Conservation (phyloP, 1,140 invertebrate species). For the Phymastichus coffea region DNA sequence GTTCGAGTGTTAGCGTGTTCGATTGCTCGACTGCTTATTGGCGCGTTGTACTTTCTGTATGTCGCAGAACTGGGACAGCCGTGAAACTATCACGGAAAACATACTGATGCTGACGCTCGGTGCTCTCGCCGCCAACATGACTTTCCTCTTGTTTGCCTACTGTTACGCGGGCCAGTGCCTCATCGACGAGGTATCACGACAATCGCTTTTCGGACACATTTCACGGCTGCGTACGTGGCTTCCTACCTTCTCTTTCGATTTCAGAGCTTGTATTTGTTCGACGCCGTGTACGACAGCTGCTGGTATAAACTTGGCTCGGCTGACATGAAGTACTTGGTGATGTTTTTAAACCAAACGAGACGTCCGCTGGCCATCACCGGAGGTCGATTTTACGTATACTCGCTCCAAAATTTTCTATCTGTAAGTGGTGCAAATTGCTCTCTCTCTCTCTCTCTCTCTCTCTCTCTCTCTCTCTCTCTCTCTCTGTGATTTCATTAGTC, state of each 20-base stretch:
- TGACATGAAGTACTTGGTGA: neutral
- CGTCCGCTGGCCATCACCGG: neutral
- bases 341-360: neutral
- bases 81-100: too few species aligned
- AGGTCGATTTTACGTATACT: neutral
- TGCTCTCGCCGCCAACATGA: too few species aligned
- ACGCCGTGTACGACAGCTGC: neutral
- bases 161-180: constrained; percentile 1
- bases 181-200: constrained; percentile 1
- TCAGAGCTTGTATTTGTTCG: neutral
- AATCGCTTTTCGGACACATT: too few species aligned
- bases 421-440: constrained; percentile 7
- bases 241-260: too few species aligned
- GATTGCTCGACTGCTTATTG: too few species aligned
- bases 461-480: too few species aligned
- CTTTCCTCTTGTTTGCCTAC: neutral
- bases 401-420: neutral
- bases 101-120: neutral
- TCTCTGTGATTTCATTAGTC: too few species aligned
- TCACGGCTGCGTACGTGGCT: too few species aligned
- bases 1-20: too few species aligned
- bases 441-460: too few species aligned
- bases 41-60: neutral
- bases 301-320: neutral
- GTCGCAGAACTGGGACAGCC: neutral